These are phyloP conservation scores for Drosophila bocqueti DNA, from an alignment of 1,140 invertebrate genomes.

Conservation along the genomic window DNA sequence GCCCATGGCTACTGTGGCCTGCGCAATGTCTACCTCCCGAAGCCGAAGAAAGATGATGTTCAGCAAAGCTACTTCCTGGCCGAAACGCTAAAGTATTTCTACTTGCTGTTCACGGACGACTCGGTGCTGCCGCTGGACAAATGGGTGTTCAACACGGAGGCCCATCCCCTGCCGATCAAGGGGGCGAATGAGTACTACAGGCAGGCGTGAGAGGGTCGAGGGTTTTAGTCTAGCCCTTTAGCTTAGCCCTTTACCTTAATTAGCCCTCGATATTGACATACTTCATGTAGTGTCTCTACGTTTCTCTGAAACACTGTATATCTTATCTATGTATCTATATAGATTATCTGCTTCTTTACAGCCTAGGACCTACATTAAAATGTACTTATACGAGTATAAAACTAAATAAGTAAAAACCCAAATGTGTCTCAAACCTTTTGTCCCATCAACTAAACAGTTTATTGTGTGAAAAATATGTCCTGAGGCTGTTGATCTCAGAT, in stretches of 20 bases:
- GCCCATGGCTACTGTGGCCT: slow-evolving; percentile 97
- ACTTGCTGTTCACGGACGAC: slow-evolving; percentile 98
- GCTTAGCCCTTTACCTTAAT: background rate
- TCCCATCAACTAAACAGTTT: slow-evolving; percentile 6
- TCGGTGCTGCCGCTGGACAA: slow-evolving; percentile 95
- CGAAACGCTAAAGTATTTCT: slow-evolving; percentile 99
- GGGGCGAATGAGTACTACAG: slow-evolving; percentile 91
- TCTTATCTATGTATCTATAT: no score
- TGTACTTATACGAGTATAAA: background rate
- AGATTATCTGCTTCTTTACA: no score
- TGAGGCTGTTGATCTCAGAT: slow-evolving; percentile 14
- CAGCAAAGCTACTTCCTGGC: slow-evolving; percentile 99
- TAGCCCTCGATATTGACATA: no score
- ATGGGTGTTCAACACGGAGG: slow-evolving; percentile 99
- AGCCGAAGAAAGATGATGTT: slow-evolving; percentile 97
- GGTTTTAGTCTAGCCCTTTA: no score
- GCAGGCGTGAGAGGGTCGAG: slow-evolving; percentile 23
- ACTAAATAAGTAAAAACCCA: background rate
- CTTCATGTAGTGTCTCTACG: no score
- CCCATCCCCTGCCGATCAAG: slow-evolving; percentile 97
- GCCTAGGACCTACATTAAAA: no score
- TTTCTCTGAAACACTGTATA: no score
- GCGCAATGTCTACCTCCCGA: slow-evolving; percentile 95
- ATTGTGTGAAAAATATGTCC: slow-evolving; percentile 31
- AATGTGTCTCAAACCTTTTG: background rate